phyloP scores from a whole-genome alignment of 2,113 vertebrate genomes.

The Urocynchramus pylzowi region DNA sequence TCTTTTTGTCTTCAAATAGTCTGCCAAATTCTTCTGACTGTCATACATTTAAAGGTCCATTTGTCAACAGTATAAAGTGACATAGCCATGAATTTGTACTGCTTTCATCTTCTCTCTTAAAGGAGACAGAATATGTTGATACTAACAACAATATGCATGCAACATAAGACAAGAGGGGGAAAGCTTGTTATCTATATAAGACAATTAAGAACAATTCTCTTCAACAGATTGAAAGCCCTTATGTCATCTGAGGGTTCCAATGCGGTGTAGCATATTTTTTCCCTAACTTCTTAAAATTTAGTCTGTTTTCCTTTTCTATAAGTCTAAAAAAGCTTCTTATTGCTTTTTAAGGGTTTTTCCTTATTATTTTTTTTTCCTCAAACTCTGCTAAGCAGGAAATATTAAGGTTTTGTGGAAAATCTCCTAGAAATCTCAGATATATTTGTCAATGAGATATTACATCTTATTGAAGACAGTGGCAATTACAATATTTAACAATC shows the following conservation, averaged over 20 bases:
- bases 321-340: not conserved
- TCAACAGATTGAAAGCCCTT: not conserved
- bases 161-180: not conserved
- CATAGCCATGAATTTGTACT: not conserved
- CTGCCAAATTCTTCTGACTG: not conserved
- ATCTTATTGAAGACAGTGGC: not conserved
- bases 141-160: not conserved
- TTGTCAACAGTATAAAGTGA: not conserved
- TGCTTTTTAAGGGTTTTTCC: not conserved
- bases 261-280: not conserved
- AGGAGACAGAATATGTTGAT: not conserved
- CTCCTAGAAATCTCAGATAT: not conserved
- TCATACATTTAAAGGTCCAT: not conserved
- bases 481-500: not conserved
- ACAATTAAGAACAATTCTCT: not conserved
- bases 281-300: not conserved
- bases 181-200: not conserved
- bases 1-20: constrained; percentile 12
- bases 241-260: not conserved
- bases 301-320: not conserved
- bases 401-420: not conserved
- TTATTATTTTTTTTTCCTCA: not conserved
- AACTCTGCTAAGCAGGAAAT: not conserved
- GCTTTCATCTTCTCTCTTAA: not conserved
- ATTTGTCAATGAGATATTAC: not conserved